Percentiles rank a stretch among this genome's conserved stretches.
phyloP scores from a whole-genome alignment of 2,113 vertebrate species.

The Microtus ochrogaster region DNA sequence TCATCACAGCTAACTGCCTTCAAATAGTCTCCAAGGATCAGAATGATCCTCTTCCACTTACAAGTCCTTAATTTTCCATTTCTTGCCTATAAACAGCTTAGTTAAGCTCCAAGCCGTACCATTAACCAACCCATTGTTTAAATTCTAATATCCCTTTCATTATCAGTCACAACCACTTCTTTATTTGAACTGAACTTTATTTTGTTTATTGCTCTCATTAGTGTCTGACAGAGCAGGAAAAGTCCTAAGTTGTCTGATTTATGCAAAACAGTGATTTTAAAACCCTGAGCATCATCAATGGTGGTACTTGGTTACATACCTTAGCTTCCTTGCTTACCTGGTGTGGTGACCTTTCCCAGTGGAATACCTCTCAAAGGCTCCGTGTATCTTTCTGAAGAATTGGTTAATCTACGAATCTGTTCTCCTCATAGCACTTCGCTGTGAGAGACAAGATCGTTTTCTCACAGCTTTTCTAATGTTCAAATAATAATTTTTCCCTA shows the following conservation, averaged over 20 bases:
- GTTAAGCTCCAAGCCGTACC: constrained; percentile 39
- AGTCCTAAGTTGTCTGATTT: neutral
- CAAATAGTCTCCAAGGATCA: neutral
- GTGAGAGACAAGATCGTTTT: neutral
- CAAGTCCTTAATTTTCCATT: constrained; percentile 47
- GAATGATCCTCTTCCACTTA: neutral
- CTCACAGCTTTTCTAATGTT: neutral
- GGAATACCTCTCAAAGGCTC: neutral
- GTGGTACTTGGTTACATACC: neutral
- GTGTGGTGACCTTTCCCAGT: neutral
- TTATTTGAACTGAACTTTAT: constrained; percentile 41
- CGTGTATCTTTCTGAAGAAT: constrained; percentile 28
- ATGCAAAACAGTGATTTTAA: constrained; percentile 26
- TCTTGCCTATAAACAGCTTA: constrained; percentile 58
- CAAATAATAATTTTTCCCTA: neutral
- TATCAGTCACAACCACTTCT: constrained; percentile 52
- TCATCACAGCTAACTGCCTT: constrained; percentile 37
- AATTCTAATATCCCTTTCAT: constrained; percentile 41
- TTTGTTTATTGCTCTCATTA: constrained; percentile 39
- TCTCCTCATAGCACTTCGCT: neutral
- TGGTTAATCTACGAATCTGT: neutral
- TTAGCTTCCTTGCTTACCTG: neutral
- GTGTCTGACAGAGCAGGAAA: neutral
- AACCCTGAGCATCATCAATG: neutral
- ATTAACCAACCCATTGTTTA: constrained; percentile 51